Evolutionary conservation across 2,113 vertebrate genomes (phyloP).

Genomic region (Mystacornis crossleyi): DNA sequence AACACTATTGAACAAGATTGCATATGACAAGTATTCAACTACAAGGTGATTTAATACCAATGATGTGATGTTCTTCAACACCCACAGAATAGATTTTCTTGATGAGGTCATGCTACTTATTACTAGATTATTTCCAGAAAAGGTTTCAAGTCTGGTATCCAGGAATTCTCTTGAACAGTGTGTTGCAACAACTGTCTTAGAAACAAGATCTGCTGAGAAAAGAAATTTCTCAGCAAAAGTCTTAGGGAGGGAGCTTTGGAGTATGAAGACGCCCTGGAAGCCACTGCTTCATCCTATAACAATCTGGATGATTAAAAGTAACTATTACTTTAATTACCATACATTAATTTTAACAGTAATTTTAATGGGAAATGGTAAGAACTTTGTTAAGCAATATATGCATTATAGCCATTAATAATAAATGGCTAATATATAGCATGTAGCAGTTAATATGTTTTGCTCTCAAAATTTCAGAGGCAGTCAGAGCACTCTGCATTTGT

Average conservation of each 20-base stretch:
- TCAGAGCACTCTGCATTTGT: background rate
- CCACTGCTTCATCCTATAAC: background rate
- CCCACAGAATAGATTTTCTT: background rate
- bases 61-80: background rate
- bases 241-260: background rate
- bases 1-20: background rate
- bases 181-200: background rate
- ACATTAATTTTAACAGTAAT: background rate
- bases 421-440: background rate
- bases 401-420: background rate
- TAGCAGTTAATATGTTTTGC: background rate
- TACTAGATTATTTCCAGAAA: background rate
- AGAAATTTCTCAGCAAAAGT: background rate
- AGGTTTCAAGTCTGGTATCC: background rate
- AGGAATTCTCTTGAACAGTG: background rate
- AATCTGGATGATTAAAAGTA: background rate
- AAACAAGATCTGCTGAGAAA: background rate
- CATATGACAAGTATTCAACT: background rate
- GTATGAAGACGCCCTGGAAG: background rate
- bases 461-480: background rate
- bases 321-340: background rate
- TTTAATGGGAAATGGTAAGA: background rate
- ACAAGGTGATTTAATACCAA: background rate
- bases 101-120: conserved; percentile 8
- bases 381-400: background rate